phyloP scores from a whole-genome alignment of 2,888 invertebrate genomes.

The Drosophila kanekoi region DNA sequence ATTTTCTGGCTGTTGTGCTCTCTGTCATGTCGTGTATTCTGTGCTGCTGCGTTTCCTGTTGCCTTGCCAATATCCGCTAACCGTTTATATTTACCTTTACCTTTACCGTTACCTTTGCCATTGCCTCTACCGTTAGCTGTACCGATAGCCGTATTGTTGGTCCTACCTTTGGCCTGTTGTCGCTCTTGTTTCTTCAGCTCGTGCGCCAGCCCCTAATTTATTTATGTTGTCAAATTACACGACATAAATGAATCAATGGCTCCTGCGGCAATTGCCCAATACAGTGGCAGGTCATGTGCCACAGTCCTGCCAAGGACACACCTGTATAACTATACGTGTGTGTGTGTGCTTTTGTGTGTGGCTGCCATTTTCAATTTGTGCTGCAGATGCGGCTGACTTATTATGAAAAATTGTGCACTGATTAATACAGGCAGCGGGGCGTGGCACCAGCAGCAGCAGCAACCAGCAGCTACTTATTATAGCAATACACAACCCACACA shows the following conservation, averaged over 20 bases:
- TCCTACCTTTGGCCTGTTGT: background rate
- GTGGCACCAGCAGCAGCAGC: slow-evolving; percentile 25
- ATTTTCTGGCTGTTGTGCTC: slow-evolving; percentile 6
- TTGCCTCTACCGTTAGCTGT: background rate
- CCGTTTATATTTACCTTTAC: slow-evolving; percentile 39
- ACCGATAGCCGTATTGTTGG: slow-evolving; percentile 1
- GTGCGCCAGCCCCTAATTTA: slow-evolving; percentile 63
- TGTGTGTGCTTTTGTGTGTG: background rate
- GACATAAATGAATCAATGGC: slow-evolving; percentile 78
- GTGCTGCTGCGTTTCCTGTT: slow-evolving; percentile 70
- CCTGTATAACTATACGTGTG: slow-evolving; percentile 2
- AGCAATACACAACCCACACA: slow-evolving; percentile 11
- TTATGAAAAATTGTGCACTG: slow-evolving; percentile 76
- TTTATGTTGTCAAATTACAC: slow-evolving; percentile 80
- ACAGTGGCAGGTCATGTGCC: slow-evolving; percentile 26
- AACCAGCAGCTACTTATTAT: slow-evolving; percentile 34
- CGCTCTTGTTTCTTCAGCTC: slow-evolving; percentile 21
- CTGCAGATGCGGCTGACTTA: slow-evolving; percentile 65
- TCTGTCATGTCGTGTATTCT: slow-evolving; percentile 39
- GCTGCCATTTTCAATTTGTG: slow-evolving; percentile 49
- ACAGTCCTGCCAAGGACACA: slow-evolving; percentile 44
- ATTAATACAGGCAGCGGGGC: slow-evolving; percentile 46
- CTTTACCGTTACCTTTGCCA: background rate
- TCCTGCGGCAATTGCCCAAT: slow-evolving; percentile 44
- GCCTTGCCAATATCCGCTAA: slow-evolving; percentile 73